Percentiles rank a stretch among this genome's conserved stretches.
Conservation (phyloP, 1,140 invertebrate species). For the Conus betulinus region DNA sequence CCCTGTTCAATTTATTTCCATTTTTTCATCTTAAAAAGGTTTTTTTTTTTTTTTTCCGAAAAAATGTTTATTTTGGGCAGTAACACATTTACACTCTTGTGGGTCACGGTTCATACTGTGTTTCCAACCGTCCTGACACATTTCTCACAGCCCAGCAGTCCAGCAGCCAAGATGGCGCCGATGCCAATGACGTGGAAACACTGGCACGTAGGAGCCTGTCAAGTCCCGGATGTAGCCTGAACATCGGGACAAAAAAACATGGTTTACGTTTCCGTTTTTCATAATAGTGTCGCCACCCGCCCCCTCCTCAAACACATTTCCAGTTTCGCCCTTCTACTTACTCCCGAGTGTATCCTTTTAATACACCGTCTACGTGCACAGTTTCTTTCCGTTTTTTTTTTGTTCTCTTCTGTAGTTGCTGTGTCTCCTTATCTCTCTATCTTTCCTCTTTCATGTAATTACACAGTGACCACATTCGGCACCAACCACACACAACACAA, state of each 20-base stretch:
- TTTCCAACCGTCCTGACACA: background rate
- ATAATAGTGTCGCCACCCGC: background rate
- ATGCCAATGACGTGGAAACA: slow-evolving; percentile 27
- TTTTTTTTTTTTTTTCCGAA: too few species aligned
- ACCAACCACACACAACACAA: too few species aligned
- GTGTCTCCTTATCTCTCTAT: too few species aligned
- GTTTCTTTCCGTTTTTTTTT: background rate
- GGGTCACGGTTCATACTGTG: background rate
- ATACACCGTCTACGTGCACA: background rate
- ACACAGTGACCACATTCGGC: too few species aligned
- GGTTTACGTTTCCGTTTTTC: background rate
- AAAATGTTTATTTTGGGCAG: too few species aligned
- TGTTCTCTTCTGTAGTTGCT: too few species aligned
- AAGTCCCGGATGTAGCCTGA: slow-evolving; percentile 14
- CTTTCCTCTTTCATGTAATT: too few species aligned
- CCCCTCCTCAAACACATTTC: background rate
- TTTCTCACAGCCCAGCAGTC: background rate
- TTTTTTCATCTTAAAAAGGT: too few species aligned
- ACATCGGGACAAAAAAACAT: background rate
- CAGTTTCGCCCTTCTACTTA: too few species aligned
- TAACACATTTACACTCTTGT: too few species aligned
- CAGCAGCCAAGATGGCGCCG: slow-evolving; percentile 5
- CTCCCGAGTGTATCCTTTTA: too few species aligned
- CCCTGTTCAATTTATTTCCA: too few species aligned
- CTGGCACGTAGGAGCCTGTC: slow-evolving; percentile 2